Base-by-base conservation (phyloP, 2,888 invertebrate species). In the Cheilosia soror region DNA sequence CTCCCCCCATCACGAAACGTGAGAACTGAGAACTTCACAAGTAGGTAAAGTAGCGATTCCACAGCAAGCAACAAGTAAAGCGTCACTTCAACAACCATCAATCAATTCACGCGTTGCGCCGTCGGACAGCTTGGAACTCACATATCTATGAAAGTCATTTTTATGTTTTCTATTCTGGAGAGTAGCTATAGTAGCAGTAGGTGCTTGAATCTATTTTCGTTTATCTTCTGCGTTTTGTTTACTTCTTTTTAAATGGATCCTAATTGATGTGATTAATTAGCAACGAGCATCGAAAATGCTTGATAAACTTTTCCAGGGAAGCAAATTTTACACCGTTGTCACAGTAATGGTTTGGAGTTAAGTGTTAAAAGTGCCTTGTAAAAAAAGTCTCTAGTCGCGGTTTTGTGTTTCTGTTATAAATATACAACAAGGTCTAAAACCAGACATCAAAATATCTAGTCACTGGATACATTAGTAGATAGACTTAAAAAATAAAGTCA, bases 191-290 rank as follows among this genome's bases (percentile, higher is more conserved):
- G n/a, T n/a, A 33, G 40, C 4, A 40, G n/a, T 25, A 72, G 60
- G 58, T 77, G 49, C 44, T 72, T 71, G 47, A 69, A 71, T 47
- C 47, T 63, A 71, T 58, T 63, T 66, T 40, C 31, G 65, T 49
- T 71, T 44, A 27, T 58, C 40, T 51, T 65, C 31, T 49, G 63
- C 27, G 9, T 42, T 55, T 72, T 78, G 66, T 83, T 78, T 83
- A 72, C 80, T n/a, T 83, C 6, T 29, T 31, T n/a, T n/a, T 49
- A 60, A 75, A 79, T 62, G 49, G 25, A 58, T 65, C 31, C 83
- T 79, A 84, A 84, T 79, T 79, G 58, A 69, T 75, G 79, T 57
- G 68, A 79, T 84, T 79, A 84, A 84, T 84, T 84, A 84, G 51
- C 65, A 71, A 40, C 20, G 25, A 37, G 42, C 31, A 47, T 69